phyloP scores from a whole-genome alignment of 2,113 vertebrate genomes.

The Poeciliopsis retropinna region DNA sequence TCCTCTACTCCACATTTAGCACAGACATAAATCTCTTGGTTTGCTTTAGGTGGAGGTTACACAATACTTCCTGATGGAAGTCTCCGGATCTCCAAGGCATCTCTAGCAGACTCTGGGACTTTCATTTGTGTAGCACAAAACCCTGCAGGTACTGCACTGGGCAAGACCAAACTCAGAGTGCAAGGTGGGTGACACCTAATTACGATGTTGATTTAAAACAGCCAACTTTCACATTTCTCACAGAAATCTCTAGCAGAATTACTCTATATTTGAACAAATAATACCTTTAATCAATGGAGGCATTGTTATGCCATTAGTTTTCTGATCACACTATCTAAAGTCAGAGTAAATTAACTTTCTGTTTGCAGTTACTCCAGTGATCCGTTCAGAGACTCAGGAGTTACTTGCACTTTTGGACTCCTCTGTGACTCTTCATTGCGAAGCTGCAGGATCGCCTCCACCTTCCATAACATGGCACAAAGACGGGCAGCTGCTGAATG shows the following conservation, averaged over 20 bases:
- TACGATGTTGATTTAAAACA: neutral
- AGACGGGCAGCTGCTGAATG: conserved; percentile 81
- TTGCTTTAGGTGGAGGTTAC: conserved; percentile 80
- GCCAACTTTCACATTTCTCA: too few relatives aligned
- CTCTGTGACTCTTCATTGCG: conserved; percentile 86
- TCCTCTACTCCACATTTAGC: too few relatives aligned
- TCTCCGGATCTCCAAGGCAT: conserved; percentile 87
- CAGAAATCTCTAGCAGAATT: too few relatives aligned
- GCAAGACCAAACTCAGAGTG: conserved; percentile 93
- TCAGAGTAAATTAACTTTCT: neutral
- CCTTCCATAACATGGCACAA: conserved; percentile 89
- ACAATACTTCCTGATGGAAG: conserved; percentile 85
- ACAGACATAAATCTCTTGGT: neutral
- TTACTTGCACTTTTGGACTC: conserved; percentile 84
- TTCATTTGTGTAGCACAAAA: conserved; percentile 97
- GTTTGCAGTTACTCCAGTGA: conserved; percentile 87
- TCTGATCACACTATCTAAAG: neutral
- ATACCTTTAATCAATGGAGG: too few relatives aligned
- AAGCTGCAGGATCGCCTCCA: conserved; percentile 83
- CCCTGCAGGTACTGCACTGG: conserved; percentile 90
- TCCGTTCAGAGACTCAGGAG: conserved; percentile 76
- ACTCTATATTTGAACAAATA: too few relatives aligned
- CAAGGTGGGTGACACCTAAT: conserved; percentile 82
- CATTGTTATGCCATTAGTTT: too few relatives aligned
- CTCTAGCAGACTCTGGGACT: conserved; percentile 86